Percentiles rank a stretch among this genome's conserved stretches.
phyloP scores from a whole-genome alignment of 2,888 invertebrate species.

The Lypha dubia region DNA sequence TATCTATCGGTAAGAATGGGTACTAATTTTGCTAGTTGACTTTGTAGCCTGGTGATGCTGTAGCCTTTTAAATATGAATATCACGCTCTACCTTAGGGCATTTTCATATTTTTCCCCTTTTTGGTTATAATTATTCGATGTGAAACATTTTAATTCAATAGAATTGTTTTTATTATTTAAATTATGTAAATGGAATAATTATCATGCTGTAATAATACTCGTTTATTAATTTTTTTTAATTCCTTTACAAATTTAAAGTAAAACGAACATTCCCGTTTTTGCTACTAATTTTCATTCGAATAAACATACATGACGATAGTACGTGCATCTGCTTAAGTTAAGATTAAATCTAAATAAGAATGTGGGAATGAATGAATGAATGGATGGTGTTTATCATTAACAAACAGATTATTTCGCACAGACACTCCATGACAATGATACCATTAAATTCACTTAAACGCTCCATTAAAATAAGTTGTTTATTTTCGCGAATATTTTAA shows the following conservation, averaged over 20 bases:
- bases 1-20: no score
- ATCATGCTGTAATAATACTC: neutral
- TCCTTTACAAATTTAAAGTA: neutral
- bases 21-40: no score
- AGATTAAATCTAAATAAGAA: constrained; percentile 9
- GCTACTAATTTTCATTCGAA: constrained; percentile 33
- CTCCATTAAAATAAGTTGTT: constrained; percentile 5
- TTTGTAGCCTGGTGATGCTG: no score
- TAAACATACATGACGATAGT: neutral
- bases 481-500: neutral
- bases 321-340: constrained; percentile 2
- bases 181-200: neutral
- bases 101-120: no score
- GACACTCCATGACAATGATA: constrained; percentile 45
- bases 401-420: constrained; percentile 65
- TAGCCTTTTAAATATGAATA: no score
- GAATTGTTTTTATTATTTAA: neutral
- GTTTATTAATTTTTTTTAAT: constrained; percentile 2
- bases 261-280: neutral
- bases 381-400: constrained; percentile 58
- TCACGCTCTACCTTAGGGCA: no score
- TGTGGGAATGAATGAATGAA: neutral
- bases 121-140: neutral
- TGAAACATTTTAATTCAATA: neutral
- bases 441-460: constrained; percentile 49